Evolutionary conservation across 2,113 vertebrate species (phyloP).

Genomic region (rabbit (Oryctolagus cuniculus)): mOryCun1.1 NC_091441.1:85328501-85329000

Average conservation of each 20-base stretch:
- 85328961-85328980: background rate
- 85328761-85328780: background rate
- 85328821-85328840: background rate
- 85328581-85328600: background rate
- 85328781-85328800: constrained; percentile 11
- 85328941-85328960: background rate
- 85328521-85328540: background rate
- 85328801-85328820: background rate
- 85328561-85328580: background rate
- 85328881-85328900: background rate
- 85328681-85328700: background rate
- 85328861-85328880: constrained; percentile 1
- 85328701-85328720: background rate
- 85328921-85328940: background rate
- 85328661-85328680: background rate
- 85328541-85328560: background rate
- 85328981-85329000: background rate
- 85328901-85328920: background rate
- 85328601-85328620: background rate
- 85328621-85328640: background rate
- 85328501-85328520: constrained; percentile 1
- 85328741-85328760: background rate
- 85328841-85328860: background rate
- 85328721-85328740: background rate
- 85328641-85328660: background rate